Evolutionary conservation across 1,140 invertebrate species (phyloP).

Genomic region (Zaprionus ornatus): DNA sequence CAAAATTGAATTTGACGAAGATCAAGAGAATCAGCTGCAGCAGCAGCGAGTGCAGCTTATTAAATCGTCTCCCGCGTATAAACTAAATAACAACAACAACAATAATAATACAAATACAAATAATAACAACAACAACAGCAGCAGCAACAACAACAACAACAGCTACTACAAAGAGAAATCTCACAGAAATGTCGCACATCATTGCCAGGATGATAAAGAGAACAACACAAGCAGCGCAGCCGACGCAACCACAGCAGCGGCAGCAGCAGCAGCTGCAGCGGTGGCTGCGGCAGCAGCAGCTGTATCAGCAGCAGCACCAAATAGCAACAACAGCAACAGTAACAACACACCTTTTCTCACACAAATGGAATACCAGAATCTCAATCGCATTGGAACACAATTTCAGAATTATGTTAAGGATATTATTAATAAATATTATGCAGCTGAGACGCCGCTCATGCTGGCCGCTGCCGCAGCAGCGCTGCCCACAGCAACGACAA

Average conservation of each 20-base stretch:
- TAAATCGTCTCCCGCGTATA: constrained; percentile 84
- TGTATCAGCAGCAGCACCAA: constrained; percentile 22
- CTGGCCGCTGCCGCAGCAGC: constrained; percentile 66
- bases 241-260: constrained; percentile 23
- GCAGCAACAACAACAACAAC: constrained; percentile 53
- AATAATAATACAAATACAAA: constrained; percentile 53
- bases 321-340: constrained; percentile 29
- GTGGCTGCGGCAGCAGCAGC: constrained; percentile 24
- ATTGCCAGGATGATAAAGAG: constrained; percentile 70
- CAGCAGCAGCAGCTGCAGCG: constrained; percentile 33
- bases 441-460: constrained; percentile 74
- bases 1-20: constrained; percentile 68
- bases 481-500: constrained; percentile 73
- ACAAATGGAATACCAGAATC: constrained; percentile 82
- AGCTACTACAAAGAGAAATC: constrained; percentile 72
- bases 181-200: constrained; percentile 72
- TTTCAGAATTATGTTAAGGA: constrained; percentile 83
- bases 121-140: constrained; percentile 48
- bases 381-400: constrained; percentile 79
- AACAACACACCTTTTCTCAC: constrained; percentile 70
- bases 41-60: constrained; percentile 83
- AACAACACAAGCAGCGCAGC: constrained; percentile 56
- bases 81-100: constrained; percentile 67
- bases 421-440: constrained; percentile 83
- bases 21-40: constrained; percentile 72